These are phyloP conservation scores for Montifringilla adamsi DNA, from an alignment of 2,113 vertebrate species.

Conservation along the genomic window DNA sequence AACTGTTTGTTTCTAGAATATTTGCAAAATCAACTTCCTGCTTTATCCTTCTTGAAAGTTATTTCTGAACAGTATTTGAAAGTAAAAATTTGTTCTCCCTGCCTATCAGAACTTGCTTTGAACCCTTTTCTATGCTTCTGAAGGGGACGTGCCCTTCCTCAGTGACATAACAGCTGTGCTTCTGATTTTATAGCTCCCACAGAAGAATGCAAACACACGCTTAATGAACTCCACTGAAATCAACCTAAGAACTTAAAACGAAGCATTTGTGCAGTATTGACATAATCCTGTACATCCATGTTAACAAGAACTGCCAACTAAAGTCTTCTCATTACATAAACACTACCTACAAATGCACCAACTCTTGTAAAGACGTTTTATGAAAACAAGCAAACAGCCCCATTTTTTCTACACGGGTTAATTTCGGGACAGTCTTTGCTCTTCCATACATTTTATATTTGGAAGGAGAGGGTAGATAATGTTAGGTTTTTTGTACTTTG, in stretches of 20 bases:
- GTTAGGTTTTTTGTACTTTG: background rate
- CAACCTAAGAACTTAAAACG: background rate
- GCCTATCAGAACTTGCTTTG: background rate
- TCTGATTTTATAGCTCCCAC: background rate
- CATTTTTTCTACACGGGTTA: background rate
- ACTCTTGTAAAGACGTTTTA: background rate
- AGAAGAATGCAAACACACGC: background rate
- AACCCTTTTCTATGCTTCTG: background rate
- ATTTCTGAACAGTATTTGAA: background rate
- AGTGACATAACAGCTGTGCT: background rate
- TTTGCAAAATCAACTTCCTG: background rate
- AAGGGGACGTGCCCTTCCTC: background rate
- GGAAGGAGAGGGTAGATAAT: background rate
- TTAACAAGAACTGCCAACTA: background rate
- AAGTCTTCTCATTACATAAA: background rate
- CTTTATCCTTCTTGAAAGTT: background rate
- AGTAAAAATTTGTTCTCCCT: background rate
- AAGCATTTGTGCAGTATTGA: background rate
- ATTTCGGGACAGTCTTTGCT: background rate
- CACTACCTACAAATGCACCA: background rate
- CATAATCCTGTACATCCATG: background rate
- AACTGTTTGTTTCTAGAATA: background rate
- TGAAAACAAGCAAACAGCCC: background rate
- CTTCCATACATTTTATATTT: background rate
- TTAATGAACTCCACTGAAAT: background rate